These are phyloP conservation scores for Astropecten irregularis DNA, from an alignment of 53 echinoderm and acorn worm genomes.

Conservation along the genomic window DNA sequence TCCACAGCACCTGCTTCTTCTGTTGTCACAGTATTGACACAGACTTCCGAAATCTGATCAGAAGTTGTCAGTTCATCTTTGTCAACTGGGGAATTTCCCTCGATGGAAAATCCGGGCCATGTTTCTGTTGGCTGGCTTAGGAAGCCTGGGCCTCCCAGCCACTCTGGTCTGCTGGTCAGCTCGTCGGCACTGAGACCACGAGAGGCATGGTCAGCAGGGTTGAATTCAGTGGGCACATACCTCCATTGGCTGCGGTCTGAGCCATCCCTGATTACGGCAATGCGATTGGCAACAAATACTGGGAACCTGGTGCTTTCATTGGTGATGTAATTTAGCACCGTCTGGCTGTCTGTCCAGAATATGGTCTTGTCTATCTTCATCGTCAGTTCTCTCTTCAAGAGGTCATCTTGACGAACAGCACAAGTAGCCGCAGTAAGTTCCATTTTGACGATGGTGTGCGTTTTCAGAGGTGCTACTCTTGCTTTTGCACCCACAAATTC, in stretches of 20 bases:
- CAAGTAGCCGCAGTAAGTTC: slow-evolving; percentile 52
- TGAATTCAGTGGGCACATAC: slow-evolving; percentile 50
- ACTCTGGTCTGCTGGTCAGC: not conserved
- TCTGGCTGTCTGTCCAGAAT: slow-evolving; percentile 74
- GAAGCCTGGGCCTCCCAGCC: slow-evolving; percentile 48
- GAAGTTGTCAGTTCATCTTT: not conserved
- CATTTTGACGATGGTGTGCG: slow-evolving; percentile 40
- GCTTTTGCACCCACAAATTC: slow-evolving; percentile 58
- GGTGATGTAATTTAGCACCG: slow-evolving; percentile 59
- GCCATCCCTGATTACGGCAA: slow-evolving; percentile 57
- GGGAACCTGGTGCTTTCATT: slow-evolving; percentile 54
- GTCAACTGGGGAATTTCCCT: not conserved
- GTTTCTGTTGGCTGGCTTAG: slow-evolving; percentile 5
- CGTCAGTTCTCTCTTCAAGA: slow-evolving; percentile 53
- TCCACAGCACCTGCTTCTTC: slow-evolving; percentile 21
- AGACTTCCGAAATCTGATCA: not conserved
- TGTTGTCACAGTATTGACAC: not conserved
- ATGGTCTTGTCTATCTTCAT: slow-evolving; percentile 30
- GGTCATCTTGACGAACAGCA: slow-evolving; percentile 39
- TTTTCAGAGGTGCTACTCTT: slow-evolving; percentile 60
- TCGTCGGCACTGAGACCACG: slow-evolving; percentile 32
- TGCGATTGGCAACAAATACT: slow-evolving; percentile 61
- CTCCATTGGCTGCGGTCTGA: slow-evolving; percentile 46
- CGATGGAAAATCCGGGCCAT: not conserved
- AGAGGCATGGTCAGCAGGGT: slow-evolving; percentile 66